Evolutionary conservation across 2,888 invertebrate genomes (phyloP).

Genomic region (Cryptocephalus primarius): DNA sequence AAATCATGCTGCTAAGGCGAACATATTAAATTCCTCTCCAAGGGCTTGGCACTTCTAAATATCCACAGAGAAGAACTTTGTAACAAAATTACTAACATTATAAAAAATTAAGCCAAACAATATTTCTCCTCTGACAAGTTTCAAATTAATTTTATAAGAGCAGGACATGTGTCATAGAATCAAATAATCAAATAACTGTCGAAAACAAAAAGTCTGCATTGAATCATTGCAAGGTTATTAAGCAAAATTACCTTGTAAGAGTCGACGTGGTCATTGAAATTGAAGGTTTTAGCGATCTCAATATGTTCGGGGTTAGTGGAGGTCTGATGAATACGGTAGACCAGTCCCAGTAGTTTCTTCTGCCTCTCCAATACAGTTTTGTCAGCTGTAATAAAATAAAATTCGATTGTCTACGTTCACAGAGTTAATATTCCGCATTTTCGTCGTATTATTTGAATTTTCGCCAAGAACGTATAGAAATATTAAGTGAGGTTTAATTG

Average conservation of each 20-base stretch:
- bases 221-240: not conserved
- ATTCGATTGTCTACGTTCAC: too few species aligned
- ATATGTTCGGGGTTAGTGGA: conserved; percentile 42
- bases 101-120: too few species aligned
- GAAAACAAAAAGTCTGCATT: not conserved
- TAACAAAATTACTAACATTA: too few species aligned
- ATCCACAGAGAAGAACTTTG: too few species aligned
- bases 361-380: conserved; percentile 16
- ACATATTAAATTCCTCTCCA: too few species aligned
- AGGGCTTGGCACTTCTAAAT: too few species aligned
- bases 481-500: too few species aligned
- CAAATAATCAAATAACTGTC: not conserved
- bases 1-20: too few species aligned
- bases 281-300: conserved; percentile 47
- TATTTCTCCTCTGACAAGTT: too few species aligned
- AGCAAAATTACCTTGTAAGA: conserved; percentile 3
- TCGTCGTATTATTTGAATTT: not conserved
- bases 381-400: conserved; percentile 10
- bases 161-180: too few species aligned
- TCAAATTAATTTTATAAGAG: too few species aligned
- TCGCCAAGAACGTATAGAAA: not conserved
- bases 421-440: too few species aligned
- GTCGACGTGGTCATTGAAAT: conserved; percentile 27
- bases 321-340: conserved; percentile 54
- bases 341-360: conserved; percentile 42